These are phyloP conservation scores for Drosophila parvula DNA, from an alignment of 1,140 invertebrate species.

Conservation along the genomic window DNA sequence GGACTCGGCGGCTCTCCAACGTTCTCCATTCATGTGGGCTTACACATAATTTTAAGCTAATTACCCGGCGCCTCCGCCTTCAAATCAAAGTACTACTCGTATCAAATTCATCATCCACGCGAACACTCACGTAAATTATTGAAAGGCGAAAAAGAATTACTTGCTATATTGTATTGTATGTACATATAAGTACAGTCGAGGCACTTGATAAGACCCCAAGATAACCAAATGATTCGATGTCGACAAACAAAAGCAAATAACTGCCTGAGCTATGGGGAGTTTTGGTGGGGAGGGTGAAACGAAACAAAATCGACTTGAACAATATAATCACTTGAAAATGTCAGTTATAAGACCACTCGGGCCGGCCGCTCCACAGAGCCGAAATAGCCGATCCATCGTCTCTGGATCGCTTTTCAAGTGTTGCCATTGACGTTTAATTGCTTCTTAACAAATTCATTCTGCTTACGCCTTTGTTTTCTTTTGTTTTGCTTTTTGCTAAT, in stretches of 20 bases:
- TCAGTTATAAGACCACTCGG: conserved; percentile 46
- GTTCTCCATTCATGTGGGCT: conserved; percentile 19
- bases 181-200: conserved; percentile 31
- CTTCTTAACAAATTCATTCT: conserved; percentile 51
- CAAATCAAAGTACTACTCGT: conserved; percentile 26
- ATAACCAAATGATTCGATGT: conserved; percentile 50
- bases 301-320: conserved; percentile 27
- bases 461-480: conserved; percentile 28
- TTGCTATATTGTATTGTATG: conserved; percentile 5
- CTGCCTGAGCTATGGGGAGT: conserved; percentile 6
- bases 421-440: conserved; percentile 54
- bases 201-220: conserved; percentile 53
- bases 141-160: conserved; percentile 21
- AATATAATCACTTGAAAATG: conserved; percentile 61
- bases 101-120: conserved; percentile 27
- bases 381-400: conserved; percentile 44
- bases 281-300: background rate
- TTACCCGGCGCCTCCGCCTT: conserved; percentile 54
- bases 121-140: conserved; percentile 20
- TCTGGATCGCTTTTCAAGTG: conserved; percentile 53
- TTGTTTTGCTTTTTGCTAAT: conserved; percentile 15
- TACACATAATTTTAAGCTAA: conserved; percentile 49
- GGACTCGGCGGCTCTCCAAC: conserved; percentile 15
- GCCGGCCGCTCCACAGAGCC: conserved; percentile 9
- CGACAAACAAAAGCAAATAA: conserved; percentile 50